Conservation (phyloP, 1,140 invertebrate species). For the Anoplolepis gracilipes region DNA sequence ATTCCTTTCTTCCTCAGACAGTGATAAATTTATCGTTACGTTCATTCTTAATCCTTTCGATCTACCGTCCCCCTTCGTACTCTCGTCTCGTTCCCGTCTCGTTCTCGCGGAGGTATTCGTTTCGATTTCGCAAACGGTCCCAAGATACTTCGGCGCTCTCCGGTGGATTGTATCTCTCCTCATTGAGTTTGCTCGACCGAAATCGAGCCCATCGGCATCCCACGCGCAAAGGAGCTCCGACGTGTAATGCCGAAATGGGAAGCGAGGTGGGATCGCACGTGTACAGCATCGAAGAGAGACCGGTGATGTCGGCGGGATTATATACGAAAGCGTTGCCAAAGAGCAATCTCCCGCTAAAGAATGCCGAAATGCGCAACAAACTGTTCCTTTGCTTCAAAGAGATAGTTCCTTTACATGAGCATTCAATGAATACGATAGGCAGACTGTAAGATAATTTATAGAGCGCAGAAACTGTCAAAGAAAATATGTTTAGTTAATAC, state of each 20-base stretch:
- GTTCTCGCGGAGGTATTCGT: constrained; percentile 38
- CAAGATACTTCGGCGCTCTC: constrained; percentile 19
- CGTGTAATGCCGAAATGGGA: constrained; percentile 59
- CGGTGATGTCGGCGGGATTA: constrained; percentile 46
- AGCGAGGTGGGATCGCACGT: constrained; percentile 54
- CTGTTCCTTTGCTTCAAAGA: constrained; percentile 10
- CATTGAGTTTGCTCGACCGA: constrained; percentile 56
- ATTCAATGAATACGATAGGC: constrained; percentile 13
- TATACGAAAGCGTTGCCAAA: constrained; percentile 48
- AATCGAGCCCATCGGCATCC: constrained; percentile 60
- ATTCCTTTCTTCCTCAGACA: constrained; percentile 53
- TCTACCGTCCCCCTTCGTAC: neutral
- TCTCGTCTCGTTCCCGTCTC: constrained; percentile 11
- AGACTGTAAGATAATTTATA: neutral
- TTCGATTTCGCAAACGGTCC: constrained; percentile 50
- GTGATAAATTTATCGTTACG: constrained; percentile 60
- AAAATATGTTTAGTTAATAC: constrained; percentile 14
- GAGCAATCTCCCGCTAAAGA: constrained; percentile 46
- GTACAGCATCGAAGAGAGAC: constrained; percentile 40
- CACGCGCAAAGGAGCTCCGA: constrained; percentile 56
- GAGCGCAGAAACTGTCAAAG: neutral
- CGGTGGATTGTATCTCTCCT: constrained; percentile 53
- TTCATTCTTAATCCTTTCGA: constrained; percentile 55
- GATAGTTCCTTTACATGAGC: constrained; percentile 38
- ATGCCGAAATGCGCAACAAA: constrained; percentile 21